Evolutionary conservation across 2,888 invertebrate species (phyloP).

Genomic region (Pelosia muscerda): DNA sequence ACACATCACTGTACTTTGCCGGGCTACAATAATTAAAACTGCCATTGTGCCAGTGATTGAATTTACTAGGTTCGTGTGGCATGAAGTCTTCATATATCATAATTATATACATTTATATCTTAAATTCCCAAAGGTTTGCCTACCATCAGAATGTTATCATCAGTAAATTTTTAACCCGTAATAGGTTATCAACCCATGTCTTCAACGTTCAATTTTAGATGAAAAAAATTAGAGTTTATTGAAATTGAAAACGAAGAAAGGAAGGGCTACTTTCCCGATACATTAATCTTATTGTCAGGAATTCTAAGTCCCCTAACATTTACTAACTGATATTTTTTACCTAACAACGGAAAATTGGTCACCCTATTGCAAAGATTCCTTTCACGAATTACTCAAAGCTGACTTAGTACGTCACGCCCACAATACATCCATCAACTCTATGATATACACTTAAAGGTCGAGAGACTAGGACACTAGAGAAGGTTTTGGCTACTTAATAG

Average conservation of each 20-base stretch:
- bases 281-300: background rate
- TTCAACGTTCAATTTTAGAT: too few relatives aligned
- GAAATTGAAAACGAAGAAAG: too few relatives aligned
- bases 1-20: background rate
- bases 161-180: too few relatives aligned
- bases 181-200: too few relatives aligned
- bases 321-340: background rate
- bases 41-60: too few relatives aligned
- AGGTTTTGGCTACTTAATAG: background rate
- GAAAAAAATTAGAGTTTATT: too few relatives aligned
- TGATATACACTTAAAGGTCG: conserved; percentile 20
- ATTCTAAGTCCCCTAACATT: background rate
- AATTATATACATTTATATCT: too few relatives aligned
- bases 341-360: conserved; percentile 15
- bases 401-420: conserved; percentile 50
- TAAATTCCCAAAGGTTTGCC: too few relatives aligned
- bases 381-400: conserved; percentile 44
- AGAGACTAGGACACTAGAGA: conserved; percentile 12
- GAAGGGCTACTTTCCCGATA: background rate
- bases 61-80: too few relatives aligned
- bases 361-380: conserved; percentile 37
- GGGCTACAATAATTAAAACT: too few relatives aligned
- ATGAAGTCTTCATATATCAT: too few relatives aligned
- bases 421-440: conserved; percentile 46
- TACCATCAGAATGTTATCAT: too few relatives aligned